Conservation (phyloP, 2,888 invertebrate species). For the Theodoxus fluviatilis region DNA sequence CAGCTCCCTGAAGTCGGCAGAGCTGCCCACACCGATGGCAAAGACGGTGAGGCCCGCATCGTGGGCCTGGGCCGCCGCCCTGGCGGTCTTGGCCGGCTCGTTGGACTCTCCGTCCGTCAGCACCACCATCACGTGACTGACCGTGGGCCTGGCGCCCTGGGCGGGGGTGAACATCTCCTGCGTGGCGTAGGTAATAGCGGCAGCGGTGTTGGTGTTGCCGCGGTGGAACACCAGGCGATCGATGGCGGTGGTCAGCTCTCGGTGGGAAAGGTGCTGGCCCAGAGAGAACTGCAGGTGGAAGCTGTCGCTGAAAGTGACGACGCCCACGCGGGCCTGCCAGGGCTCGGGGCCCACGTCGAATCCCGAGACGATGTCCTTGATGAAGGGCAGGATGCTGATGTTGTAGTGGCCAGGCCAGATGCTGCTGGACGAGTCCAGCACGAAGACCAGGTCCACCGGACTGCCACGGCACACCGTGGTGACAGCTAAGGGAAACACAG, state of each 20-base stretch:
- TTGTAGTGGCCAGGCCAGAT: constrained; percentile 49
- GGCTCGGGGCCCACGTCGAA: constrained; percentile 41
- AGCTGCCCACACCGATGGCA: constrained; percentile 53
- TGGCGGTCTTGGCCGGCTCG: constrained; percentile 40
- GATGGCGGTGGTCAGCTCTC: constrained; percentile 35
- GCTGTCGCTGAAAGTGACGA: constrained; percentile 40
- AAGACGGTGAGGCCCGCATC: constrained; percentile 47
- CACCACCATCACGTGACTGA: constrained; percentile 49
- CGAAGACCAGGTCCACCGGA: constrained; percentile 45
- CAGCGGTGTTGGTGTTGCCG: constrained; percentile 43
- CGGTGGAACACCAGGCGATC: constrained; percentile 31
- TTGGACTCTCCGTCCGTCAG: constrained; percentile 55
- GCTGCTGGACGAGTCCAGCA: constrained; percentile 47
- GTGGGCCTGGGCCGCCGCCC: constrained; percentile 42
- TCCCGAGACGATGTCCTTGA: constrained; percentile 38
- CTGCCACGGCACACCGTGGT: constrained; percentile 44
- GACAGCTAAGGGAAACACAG: background rate
- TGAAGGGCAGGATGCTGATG: constrained; percentile 41
- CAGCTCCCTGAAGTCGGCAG: constrained; percentile 46
- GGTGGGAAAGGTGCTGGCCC: constrained; percentile 31
- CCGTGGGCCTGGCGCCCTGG: constrained; percentile 35
- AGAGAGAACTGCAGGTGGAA: constrained; percentile 37
- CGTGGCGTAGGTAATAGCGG: constrained; percentile 38
- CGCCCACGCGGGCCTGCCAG: constrained; percentile 41
- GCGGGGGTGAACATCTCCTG: constrained; percentile 37